These are phyloP conservation scores for Calameuta filiformis DNA, from an alignment of 2,888 invertebrate genomes.

Conservation along the genomic window DNA sequence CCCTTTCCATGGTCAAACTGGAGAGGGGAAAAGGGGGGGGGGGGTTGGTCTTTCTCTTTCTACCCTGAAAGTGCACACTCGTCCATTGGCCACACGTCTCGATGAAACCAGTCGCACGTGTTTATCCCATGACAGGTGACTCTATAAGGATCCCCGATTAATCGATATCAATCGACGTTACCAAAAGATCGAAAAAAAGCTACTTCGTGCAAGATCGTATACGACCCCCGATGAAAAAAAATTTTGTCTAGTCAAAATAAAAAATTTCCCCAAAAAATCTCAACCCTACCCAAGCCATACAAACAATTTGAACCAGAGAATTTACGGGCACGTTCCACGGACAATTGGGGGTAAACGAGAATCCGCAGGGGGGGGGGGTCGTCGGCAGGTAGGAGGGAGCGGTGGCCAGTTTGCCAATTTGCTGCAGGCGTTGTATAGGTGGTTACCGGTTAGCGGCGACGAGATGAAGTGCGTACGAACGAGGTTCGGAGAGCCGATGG, in stretches of 20 bases:
- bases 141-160: neutral
- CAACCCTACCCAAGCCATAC: too few species aligned
- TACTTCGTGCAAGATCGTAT: neutral
- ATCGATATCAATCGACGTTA: neutral
- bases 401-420: slow-evolving; percentile 56
- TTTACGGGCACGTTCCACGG: slow-evolving; percentile 20
- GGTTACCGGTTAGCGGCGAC: slow-evolving; percentile 44
- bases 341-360: slow-evolving; percentile 19
- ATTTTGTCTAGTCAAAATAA: accelerated
- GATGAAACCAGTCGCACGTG: neutral
- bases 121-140: neutral
- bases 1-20: neutral
- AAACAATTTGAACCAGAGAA: neutral
- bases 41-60: neutral
- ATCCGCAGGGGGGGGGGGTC: too few species aligned
- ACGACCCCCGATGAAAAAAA: neutral
- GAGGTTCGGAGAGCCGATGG: slow-evolving; percentile 45
- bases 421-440: slow-evolving; percentile 56
- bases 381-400: slow-evolving; percentile 2
- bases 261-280: neutral
- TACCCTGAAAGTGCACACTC: neutral
- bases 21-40: neutral
- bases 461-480: slow-evolving; percentile 53
- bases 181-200: neutral
- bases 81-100: neutral